Evolutionary conservation across 1,140 invertebrate genomes (phyloP), one percentile per base, ranked within the genome.

Genomic region (Musca domestica): DNA sequence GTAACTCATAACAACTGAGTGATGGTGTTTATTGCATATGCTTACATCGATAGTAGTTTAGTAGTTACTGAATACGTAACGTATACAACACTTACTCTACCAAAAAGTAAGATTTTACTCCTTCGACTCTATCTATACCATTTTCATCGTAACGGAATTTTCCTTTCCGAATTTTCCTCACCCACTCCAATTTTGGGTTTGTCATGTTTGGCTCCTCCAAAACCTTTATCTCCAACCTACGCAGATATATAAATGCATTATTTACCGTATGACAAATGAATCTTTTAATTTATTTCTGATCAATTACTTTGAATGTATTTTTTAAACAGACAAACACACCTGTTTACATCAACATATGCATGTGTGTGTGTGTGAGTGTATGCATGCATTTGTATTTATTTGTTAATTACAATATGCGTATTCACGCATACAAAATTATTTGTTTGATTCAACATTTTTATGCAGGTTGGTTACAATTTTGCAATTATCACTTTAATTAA

Each of bases 361-460:
- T 65, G 15, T 17, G 3, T 69, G 19, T 22, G 19, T 51, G 61
- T 58, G 19, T 49, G 27, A 19, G 58, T 48, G 27, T 14, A 47
- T 69, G 52, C 66, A 68, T 64, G 64, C 64, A 54, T 63, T 68
- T 58, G 22, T 61, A 63, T 64, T 17, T 25, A 64, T 64, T 22
- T 47, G 46, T 64, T 64, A 68, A 68, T 68, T 68, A 63, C 67
- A 68, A 63, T 68, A 51, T 68, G 58, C 61, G 25, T 61, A 61
- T 34, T 61, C 56, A 61, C 56, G 56, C 56, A 61, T 61, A 61
- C 20, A 61, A 34, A 61, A 34, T 34, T 61, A 61, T 61, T n/a
- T 61, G 27, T 61, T 61, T 61, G 56, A 61, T 34, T 34, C 56
- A 61, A 30, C 27, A 61, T 61, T 61, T 41, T 61, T 61, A 61